These are phyloP conservation scores for Fregata magnificens DNA, from an alignment of 2,113 vertebrate species.

Conservation along the genomic window DNA sequence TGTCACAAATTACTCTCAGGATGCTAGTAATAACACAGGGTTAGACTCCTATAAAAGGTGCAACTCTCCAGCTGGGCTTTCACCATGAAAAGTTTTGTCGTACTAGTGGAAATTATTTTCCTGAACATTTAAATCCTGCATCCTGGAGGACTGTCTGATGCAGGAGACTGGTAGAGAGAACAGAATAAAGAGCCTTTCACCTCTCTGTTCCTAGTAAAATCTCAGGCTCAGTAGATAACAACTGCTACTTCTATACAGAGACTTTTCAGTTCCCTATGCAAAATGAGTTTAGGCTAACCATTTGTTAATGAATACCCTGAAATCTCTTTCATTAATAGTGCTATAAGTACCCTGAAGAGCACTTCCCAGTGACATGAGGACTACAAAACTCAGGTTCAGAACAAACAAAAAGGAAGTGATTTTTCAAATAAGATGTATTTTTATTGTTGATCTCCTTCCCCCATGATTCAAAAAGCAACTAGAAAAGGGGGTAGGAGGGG, in stretches of 20 bases:
- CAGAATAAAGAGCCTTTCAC: conserved; percentile 15
- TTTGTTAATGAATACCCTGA: background rate
- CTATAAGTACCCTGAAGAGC: background rate
- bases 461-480: background rate
- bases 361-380: background rate
- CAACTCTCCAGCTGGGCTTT: conserved; percentile 19
- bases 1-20: conserved; percentile 61
- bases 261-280: background rate
- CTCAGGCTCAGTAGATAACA: background rate
- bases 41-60: conserved; percentile 25
- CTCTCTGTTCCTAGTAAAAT: background rate
- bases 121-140: conserved; percentile 21
- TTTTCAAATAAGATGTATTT: background rate
- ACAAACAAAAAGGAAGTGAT: background rate
- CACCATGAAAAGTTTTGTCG: conserved; percentile 10
- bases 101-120: conserved; percentile 52
- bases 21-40: background rate
- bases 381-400: background rate
- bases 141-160: background rate
- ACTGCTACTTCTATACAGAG: background rate
- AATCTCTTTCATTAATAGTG: background rate
- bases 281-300: background rate
- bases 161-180: conserved; percentile 2
- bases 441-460: background rate
- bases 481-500: background rate